Conservation (phyloP, 1,140 invertebrate genomes). For the Ylistrum balloti region DNA sequence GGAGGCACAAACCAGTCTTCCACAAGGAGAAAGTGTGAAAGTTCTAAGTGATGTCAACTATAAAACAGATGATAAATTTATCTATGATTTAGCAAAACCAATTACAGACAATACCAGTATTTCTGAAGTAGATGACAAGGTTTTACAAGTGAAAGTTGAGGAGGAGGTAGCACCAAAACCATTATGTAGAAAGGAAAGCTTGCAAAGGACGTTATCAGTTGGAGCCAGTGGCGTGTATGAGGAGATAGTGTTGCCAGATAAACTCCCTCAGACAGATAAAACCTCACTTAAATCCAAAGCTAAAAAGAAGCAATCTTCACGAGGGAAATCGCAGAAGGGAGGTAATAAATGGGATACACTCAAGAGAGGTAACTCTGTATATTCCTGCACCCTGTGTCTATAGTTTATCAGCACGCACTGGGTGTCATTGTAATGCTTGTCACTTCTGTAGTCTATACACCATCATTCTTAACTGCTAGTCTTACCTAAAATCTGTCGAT, state of each 20-base stretch:
- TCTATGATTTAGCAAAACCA: conserved; percentile 1
- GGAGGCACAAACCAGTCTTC: background rate
- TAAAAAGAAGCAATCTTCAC: background rate
- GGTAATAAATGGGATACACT: background rate
- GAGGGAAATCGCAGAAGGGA: background rate
- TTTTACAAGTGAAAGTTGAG: background rate
- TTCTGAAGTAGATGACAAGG: background rate
- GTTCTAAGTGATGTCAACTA: background rate
- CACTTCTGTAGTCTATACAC: conserved; percentile 6
- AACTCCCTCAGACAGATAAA: background rate
- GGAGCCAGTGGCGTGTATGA: background rate
- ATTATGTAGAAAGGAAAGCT: background rate
- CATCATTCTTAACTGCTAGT: background rate
- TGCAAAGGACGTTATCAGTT: background rate
- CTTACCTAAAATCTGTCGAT: background rate
- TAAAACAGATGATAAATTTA: conserved; percentile 35
- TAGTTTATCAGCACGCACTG: background rate
- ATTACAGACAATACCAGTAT: background rate
- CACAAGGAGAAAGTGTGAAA: background rate
- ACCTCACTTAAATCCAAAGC: background rate
- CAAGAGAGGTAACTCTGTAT: background rate
- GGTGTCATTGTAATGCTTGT: background rate
- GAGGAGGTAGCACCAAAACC: background rate
- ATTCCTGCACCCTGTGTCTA: background rate
- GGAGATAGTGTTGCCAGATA: background rate